Conservation (phyloP, 2,888 invertebrate genomes). For the Peribatodes rhomboidaria region DNA sequence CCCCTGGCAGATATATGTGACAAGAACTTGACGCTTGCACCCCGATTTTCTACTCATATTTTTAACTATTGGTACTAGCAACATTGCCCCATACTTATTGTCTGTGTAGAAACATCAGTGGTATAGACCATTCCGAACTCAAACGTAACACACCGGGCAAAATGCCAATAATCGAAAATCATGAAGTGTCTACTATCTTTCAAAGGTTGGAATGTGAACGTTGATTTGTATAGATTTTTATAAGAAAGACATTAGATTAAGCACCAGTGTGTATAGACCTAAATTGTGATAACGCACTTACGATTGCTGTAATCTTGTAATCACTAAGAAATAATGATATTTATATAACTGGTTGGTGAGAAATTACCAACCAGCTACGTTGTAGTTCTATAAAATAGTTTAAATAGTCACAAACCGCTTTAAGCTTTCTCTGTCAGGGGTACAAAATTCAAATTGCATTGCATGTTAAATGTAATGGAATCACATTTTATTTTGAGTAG, state of each 20-base stretch:
- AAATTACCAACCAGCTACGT: too few species aligned
- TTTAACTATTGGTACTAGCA: conserved; percentile 22
- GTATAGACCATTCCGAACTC: too few species aligned
- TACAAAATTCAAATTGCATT: conserved; percentile 25
- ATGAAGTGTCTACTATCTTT: neutral
- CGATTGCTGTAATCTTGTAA: too few species aligned
- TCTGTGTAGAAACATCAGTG: neutral
- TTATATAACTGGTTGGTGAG: too few species aligned
- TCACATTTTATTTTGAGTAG: conserved; percentile 23
- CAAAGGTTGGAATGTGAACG: neutral
- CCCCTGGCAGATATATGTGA: conserved; percentile 29
- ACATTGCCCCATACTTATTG: conserved; percentile 10
- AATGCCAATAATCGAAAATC: neutral
- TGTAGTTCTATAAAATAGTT: too few species aligned
- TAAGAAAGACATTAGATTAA: neutral
- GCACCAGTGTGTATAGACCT: conserved; percentile 1
- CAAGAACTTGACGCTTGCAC: conserved; percentile 30
- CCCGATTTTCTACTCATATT: too few species aligned
- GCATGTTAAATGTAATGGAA: conserved; percentile 30
- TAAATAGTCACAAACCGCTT: conserved; percentile 10
- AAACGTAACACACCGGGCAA: neutral
- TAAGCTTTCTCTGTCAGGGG: conserved; percentile 18
- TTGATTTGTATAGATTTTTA: neutral
- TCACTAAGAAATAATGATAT: too few species aligned
- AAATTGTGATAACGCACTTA: neutral